phyloP scores from a whole-genome alignment of 1,140 invertebrate species.

The Apis florea region DNA sequence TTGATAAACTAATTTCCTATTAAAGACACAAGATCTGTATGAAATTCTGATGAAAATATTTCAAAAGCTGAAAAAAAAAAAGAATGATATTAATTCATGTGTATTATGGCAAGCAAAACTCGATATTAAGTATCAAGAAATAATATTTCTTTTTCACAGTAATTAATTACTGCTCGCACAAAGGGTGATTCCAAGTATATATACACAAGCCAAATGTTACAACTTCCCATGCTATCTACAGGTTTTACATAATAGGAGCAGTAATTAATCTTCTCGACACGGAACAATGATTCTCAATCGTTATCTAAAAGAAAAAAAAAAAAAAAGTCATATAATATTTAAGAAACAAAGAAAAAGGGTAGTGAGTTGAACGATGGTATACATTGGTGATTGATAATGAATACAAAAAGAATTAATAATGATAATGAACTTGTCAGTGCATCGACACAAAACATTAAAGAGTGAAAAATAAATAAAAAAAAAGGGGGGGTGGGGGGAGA shows the following conservation, averaged over 20 bases:
- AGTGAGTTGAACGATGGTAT: neutral
- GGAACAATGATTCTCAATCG: neutral
- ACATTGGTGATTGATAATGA: neutral
- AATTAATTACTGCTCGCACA: constrained; percentile 42
- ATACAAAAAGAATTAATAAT: neutral
- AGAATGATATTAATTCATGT: constrained; percentile 22
- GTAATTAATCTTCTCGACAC: constrained; percentile 20
- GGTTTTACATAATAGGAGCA: constrained; percentile 2
- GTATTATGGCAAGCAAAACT: constrained; percentile 20
- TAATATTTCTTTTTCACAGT: neutral
- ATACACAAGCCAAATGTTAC: constrained; percentile 19
- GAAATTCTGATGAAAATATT: neutral
- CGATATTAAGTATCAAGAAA: neutral
- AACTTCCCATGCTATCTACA: constrained; percentile 15
- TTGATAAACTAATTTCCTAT: neutral
- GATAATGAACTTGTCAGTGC: constrained; percentile 12
- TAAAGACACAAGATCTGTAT: constrained; percentile 8
- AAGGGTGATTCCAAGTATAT: neutral
- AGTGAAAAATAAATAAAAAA: neutral
- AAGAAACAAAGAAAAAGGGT: constrained; percentile 14
- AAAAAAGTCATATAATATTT: neutral
- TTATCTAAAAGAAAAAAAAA: constrained; percentile 5
- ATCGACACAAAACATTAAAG: constrained; percentile 11
- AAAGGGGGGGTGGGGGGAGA: neutral
- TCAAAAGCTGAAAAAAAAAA: constrained; percentile 44